Percentiles rank a stretch among this genome's conserved stretches.
phyloP scores from a whole-genome alignment of 2,888 invertebrate species.

The Blastobasis lacticolella region DNA sequence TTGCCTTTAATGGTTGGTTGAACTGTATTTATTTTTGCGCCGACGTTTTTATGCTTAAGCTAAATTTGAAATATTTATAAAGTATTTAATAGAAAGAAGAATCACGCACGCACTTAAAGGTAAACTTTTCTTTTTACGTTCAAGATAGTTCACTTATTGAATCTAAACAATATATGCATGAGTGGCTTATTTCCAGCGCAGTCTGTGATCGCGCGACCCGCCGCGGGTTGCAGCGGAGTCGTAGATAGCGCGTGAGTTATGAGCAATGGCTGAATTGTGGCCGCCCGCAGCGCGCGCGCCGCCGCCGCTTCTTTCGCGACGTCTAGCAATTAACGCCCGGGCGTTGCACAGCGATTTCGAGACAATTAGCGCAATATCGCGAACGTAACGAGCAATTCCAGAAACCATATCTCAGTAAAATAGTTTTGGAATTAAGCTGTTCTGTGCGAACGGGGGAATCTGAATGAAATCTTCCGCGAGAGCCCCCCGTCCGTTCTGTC shows the following conservation, averaged over 20 bases:
- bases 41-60: not conserved
- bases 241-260: slow-evolving; percentile 56
- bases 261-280: slow-evolving; percentile 47
- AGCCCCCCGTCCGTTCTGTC: slow-evolving; percentile 28
- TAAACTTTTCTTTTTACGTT: not conserved
- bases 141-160: too few relatives aligned
- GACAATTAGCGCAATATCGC: too few relatives aligned
- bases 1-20: slow-evolving; percentile 4
- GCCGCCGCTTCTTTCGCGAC: slow-evolving; percentile 8
- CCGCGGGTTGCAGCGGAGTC: slow-evolving; percentile 53
- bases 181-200: too few relatives aligned
- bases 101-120: not conserved
- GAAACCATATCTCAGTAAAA: too few relatives aligned
- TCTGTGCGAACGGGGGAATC: too few relatives aligned
- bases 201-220: slow-evolving; percentile 32
- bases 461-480: slow-evolving; percentile 8
- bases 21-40: not conserved
- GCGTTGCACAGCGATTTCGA: not conserved
- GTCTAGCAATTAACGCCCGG: slow-evolving; percentile 12
- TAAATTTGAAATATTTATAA: not conserved
- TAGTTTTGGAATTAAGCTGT: too few relatives aligned
- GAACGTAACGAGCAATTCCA: too few relatives aligned
- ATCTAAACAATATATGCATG: too few relatives aligned
- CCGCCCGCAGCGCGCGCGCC: slow-evolving; percentile 32
- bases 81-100: not conserved